Base-by-base conservation (phyloP, 2,888 invertebrate species). In the Stomorhina lunata region DNA sequence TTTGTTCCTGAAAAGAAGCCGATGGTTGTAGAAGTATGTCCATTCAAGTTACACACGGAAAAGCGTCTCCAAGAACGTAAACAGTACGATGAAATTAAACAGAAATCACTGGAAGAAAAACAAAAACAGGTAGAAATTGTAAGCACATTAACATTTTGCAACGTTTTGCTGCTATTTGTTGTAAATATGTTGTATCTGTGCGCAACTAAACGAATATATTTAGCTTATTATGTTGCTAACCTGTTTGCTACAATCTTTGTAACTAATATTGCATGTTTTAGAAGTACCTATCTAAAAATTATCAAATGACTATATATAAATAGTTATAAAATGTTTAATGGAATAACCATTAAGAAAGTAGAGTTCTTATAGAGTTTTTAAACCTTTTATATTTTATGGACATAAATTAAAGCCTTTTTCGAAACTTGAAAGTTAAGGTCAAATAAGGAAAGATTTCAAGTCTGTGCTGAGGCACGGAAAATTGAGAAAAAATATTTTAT, bases 41-140 rank as follows among this genome's bases (percentile, higher is more conserved):
- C 90, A 20, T 91, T 91, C 55, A 86, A 89, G n/a, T 80, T 91
- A 29, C 87, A 85, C 12, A 63, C 86, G 1, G 90, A 90, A 9
- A 86, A 87, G 48, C 88, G 91, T 0, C 71, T 89, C 48, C 87
- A 87, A 20, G 89, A 89, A 17, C 87, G 91, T 0, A 89, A 88
- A 22, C 86, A 88, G 22, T 91, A 84, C 37, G 88, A 91, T 73
- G 87, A 87, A 20, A 71, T 81, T 1, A 80, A 86, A n/a, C 87
- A 87, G 29, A 84, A 84, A 32, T 72, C 80, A 10, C 40, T 84
- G 48, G 87, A 87, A n/a, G 87, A 89, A 37, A 89, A 88, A 76
- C 86, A 87, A 40, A 89, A 88, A 79, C 87, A 90, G 88, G 90
- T 90, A 87, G 68, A 84, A 85, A 85, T 83, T 84, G 76, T 83